A percentile compares a stretch with the other conserved stretches of the same genome.
These are phyloP conservation scores for Andrena hattorfiana DNA, from an alignment of 2,888 invertebrate genomes.

Conservation along the genomic window DNA sequence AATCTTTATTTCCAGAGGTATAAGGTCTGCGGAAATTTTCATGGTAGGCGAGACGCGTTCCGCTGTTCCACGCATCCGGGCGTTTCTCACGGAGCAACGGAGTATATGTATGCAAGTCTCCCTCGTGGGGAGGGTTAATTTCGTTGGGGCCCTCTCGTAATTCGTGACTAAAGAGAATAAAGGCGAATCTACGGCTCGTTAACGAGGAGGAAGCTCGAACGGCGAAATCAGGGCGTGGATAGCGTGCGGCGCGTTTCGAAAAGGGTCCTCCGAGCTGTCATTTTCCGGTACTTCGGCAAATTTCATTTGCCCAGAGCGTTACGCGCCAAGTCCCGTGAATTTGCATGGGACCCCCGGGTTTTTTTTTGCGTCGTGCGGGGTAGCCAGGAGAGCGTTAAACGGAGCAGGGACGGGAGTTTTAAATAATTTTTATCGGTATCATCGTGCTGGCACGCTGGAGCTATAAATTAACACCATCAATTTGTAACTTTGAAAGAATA, in stretches of 20 bases:
- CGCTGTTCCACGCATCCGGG: slow-evolving; percentile 11
- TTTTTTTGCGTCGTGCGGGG: neutral
- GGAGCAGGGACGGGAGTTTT: neutral
- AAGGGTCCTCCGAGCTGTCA: slow-evolving; percentile 63
- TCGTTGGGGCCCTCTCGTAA: slow-evolving; percentile 57
- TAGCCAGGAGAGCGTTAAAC: slow-evolving; percentile 13
- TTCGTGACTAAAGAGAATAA: slow-evolving; percentile 63
- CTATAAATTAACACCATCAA: slow-evolving; percentile 24
- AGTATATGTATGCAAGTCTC: slow-evolving; percentile 44
- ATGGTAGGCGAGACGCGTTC: slow-evolving; percentile 3
- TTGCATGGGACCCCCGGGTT: slow-evolving; percentile 19
- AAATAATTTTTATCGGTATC: slow-evolving; percentile 16
- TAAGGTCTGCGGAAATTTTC: slow-evolving; percentile 2
- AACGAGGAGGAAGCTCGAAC: slow-evolving; percentile 58
- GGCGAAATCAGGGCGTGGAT: slow-evolving; percentile 34
- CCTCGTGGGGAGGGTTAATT: slow-evolving; percentile 60
- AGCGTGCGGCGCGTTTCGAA: slow-evolving; percentile 35
- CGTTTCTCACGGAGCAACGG: slow-evolving; percentile 28
- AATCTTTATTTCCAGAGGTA: neutral
- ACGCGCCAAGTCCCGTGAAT: slow-evolving; percentile 39
- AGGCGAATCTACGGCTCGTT: slow-evolving; percentile 67
- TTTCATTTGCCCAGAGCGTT: slow-evolving; percentile 70
- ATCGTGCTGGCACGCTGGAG: neutral
- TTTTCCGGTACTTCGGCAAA: slow-evolving; percentile 76
- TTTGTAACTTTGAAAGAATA: slow-evolving; percentile 32